phyloP scores from a whole-genome alignment of 2,888 invertebrate species.

The Pterostichus niger region DNA sequence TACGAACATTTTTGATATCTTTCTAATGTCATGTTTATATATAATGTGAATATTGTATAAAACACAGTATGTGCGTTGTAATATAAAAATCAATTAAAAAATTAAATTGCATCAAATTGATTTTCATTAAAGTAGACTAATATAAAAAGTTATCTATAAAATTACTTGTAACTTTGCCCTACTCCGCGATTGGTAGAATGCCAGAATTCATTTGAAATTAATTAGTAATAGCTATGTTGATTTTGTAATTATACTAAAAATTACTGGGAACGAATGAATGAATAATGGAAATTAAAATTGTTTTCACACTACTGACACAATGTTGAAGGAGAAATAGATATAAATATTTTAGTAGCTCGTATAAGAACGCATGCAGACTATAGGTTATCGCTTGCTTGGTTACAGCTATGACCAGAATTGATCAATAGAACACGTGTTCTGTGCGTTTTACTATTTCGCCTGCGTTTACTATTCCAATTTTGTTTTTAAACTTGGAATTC shows the following conservation, averaged over 20 bases:
- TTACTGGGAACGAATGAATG: slow-evolving; percentile 51
- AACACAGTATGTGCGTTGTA: neutral
- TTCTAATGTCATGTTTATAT: too few species aligned
- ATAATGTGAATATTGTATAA: too few species aligned
- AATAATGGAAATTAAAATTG: slow-evolving; percentile 51
- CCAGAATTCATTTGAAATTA: slow-evolving; percentile 48
- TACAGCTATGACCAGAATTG: slow-evolving; percentile 31
- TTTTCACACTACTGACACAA: slow-evolving; percentile 46
- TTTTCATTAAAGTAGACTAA: slow-evolving; percentile 16
- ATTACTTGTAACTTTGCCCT: neutral
- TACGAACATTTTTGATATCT: too few species aligned
- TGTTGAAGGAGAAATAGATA: slow-evolving; percentile 20
- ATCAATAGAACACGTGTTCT: slow-evolving; percentile 34
- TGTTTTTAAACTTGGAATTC: neutral
- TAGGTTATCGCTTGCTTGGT: neutral
- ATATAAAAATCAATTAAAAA: slow-evolving; percentile 37
- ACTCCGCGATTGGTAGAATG: slow-evolving; percentile 1
- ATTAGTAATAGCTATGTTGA: slow-evolving; percentile 53
- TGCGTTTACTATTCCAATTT: slow-evolving; percentile 31
- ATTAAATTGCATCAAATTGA: slow-evolving; percentile 14
- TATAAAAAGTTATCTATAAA: slow-evolving; percentile 21
- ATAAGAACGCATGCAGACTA: slow-evolving; percentile 25
- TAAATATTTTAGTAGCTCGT: slow-evolving; percentile 42
- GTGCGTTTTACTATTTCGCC: slow-evolving; percentile 15
- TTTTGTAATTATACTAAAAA: slow-evolving; percentile 57